phyloP scores from a whole-genome alignment of 2,888 invertebrate species.

The Tetragnatha montana region DNA sequence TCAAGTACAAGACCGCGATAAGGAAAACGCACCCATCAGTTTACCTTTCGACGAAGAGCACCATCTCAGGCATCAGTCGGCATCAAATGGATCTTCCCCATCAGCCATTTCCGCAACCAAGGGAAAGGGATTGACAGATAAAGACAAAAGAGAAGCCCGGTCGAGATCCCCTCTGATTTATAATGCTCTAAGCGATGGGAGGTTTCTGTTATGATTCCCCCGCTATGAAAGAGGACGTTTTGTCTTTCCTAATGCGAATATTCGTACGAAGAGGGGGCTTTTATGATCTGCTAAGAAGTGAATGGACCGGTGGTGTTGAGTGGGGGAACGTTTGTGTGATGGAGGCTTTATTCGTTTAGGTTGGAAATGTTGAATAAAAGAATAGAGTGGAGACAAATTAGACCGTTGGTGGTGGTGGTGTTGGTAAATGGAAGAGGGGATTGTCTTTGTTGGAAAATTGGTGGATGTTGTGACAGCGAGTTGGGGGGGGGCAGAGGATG shows the following conservation, averaged over 20 bases:
- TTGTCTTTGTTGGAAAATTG: too few relatives aligned
- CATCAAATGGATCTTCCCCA: constrained; percentile 33
- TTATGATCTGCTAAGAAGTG: not conserved
- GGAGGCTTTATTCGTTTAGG: not conserved
- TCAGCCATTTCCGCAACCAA: not conserved
- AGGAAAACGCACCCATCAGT: constrained; percentile 13
- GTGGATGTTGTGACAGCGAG: too few relatives aligned
- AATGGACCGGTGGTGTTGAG: not conserved
- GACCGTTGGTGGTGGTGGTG: not conserved
- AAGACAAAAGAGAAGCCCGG: constrained; percentile 18
- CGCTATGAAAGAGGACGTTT: not conserved
- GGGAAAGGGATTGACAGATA: constrained; percentile 30
- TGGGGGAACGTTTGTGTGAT: not conserved
- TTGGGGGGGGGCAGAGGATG: too few relatives aligned
- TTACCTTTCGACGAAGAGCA: not conserved
- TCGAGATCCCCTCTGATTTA: constrained; percentile 32
- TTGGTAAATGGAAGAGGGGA: too few relatives aligned
- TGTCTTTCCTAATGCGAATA: not conserved
- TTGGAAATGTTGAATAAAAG: not conserved
- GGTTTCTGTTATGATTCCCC: constrained; percentile 1
- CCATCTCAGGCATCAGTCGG: not conserved
- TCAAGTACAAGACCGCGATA: not conserved
- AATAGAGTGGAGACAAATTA: not conserved
- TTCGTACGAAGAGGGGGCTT: not conserved
- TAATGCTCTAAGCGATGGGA: not conserved